A percentile compares a stretch with the other conserved stretches of the same genome.
Evolutionary conservation across 2,888 invertebrate species (phyloP).

Genomic region (Alloscopus bannaensis): DNA sequence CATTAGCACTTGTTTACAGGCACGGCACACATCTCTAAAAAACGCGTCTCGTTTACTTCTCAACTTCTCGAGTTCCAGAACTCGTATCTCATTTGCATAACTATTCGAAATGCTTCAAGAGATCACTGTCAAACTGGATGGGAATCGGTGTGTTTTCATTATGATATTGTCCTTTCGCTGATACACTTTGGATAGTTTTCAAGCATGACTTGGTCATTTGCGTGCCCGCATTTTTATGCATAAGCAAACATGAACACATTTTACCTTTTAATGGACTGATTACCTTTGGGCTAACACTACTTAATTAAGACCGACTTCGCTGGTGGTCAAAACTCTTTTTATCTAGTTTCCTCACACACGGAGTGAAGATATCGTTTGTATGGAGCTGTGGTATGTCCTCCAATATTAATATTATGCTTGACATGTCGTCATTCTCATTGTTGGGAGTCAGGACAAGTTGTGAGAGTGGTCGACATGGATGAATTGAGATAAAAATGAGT

Average conservation of each 20-base stretch:
- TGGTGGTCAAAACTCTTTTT: slow-evolving; percentile 53
- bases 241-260: slow-evolving; percentile 63
- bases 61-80: background rate
- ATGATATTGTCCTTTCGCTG: no score
- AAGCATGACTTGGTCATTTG: no score
- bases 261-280: slow-evolving; percentile 63
- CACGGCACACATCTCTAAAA: background rate
- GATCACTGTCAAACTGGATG: slow-evolving; percentile 13
- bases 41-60: slow-evolving; percentile 1
- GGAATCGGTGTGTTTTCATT: slow-evolving; percentile 3
- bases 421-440: slow-evolving; percentile 37
- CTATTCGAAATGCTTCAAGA: slow-evolving; percentile 3
- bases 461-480: slow-evolving; percentile 51
- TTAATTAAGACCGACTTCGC: slow-evolving; percentile 62
- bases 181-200: no score
- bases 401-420: slow-evolving; percentile 17
- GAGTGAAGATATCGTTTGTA: no score
- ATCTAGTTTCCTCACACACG: slow-evolving; percentile 50
- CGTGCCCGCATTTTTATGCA: slow-evolving; percentile 39
- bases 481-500: slow-evolving; percentile 34
- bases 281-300: slow-evolving; percentile 61
- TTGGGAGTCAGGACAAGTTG: background rate
- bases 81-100: slow-evolving; percentile 26
- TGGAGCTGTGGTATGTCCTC: slow-evolving; percentile 19
- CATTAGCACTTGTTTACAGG: slow-evolving; percentile 44